Conservation (phyloP, 2,113 vertebrate species). For the Ranitomeya variabilis region DNA sequence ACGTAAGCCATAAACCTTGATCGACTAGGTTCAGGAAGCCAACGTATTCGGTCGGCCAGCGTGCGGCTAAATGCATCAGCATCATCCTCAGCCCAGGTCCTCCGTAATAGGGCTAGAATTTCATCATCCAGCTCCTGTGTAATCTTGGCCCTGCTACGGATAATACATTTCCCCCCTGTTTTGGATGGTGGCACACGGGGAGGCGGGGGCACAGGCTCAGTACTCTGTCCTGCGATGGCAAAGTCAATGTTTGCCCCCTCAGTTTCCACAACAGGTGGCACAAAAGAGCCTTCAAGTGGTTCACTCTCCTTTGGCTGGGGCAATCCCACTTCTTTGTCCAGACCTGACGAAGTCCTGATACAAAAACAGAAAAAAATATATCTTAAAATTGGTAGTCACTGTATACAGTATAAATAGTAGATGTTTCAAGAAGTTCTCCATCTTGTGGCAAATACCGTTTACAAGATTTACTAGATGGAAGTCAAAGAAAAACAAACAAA, state of each 20-base stretch:
- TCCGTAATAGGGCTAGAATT: slow-evolving; percentile 4
- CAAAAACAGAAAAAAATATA: background rate
- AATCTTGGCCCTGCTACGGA: slow-evolving; percentile 18
- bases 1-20: slow-evolving; percentile 24
- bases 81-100: slow-evolving; percentile 18
- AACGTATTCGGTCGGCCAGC: slow-evolving; percentile 11
- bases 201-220: background rate
- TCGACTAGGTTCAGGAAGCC: slow-evolving; percentile 2
- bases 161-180: background rate
- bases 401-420: background rate
- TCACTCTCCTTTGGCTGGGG: background rate
- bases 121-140: slow-evolving; percentile 21
- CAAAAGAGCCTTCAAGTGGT: slow-evolving; percentile 8
- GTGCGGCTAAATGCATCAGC: slow-evolving; percentile 18
- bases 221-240: background rate
- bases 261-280: background rate
- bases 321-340: background rate
- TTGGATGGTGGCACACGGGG: slow-evolving; percentile 1
- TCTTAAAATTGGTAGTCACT: background rate
- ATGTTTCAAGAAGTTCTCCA: background rate
- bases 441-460: background rate
- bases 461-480: background rate
- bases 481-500: background rate
- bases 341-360: background rate
- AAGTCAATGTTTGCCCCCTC: background rate